phyloP scores from a whole-genome alignment of 2,113 vertebrate genomes.

The Apteryx owenii region DNA sequence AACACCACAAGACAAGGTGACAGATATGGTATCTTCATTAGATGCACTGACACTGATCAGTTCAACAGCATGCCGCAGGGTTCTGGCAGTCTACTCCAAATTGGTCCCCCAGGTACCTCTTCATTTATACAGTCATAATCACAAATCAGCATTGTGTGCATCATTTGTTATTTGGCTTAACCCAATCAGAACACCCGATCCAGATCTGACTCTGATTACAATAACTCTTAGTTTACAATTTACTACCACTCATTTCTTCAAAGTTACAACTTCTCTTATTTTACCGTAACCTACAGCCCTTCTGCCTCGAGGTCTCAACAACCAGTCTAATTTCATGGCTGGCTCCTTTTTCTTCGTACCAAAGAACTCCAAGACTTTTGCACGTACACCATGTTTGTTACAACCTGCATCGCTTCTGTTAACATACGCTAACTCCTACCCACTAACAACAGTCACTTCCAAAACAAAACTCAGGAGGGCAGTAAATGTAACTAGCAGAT shows the following conservation, averaged over 20 bases:
- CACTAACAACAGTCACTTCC: neutral
- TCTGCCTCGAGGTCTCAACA: neutral
- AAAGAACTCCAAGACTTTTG: neutral
- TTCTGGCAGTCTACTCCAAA: neutral
- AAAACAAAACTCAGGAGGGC: neutral
- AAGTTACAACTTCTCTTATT: neutral
- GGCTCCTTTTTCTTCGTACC: neutral
- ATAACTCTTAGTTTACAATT: neutral
- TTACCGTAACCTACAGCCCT: neutral
- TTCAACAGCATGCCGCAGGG: neutral
- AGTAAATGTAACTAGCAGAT: neutral
- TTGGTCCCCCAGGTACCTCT: neutral
- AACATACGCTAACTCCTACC: neutral
- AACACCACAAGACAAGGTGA: neutral
- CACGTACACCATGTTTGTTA: neutral
- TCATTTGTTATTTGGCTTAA: fast-evolving
- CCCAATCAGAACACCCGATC: neutral
- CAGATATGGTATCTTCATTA: neutral
- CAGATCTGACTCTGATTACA: neutral
- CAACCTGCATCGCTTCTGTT: neutral
- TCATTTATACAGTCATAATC: neutral
- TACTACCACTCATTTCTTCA: neutral
- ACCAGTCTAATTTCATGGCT: neutral
- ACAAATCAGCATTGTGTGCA: neutral
- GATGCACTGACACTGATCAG: neutral